These are phyloP conservation scores for Coremacera marginata DNA, from an alignment of 2,888 invertebrate species.

Conservation along the genomic window DNA sequence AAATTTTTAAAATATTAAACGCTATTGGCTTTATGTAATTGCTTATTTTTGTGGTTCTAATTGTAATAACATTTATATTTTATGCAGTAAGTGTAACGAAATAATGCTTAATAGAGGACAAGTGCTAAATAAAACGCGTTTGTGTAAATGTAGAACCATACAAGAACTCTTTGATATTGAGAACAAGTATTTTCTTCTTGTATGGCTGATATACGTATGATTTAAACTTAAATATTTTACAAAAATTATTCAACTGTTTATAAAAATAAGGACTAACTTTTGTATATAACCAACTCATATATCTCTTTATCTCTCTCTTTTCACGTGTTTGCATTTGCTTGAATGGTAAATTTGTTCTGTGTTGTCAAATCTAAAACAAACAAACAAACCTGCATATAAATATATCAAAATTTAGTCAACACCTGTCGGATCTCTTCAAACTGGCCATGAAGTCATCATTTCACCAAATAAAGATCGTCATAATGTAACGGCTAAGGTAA, in stretches of 20 bases:
- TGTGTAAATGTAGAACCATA: background rate
- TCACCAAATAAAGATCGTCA: slow-evolving; percentile 91
- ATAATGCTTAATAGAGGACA: background rate
- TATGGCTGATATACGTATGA: background rate
- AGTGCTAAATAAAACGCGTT: background rate
- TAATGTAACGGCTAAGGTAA: slow-evolving; percentile 84
- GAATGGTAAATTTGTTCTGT: slow-evolving; percentile 29
- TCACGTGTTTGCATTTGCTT: slow-evolving; percentile 31
- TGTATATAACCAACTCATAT: background rate
- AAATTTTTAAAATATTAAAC: background rate
- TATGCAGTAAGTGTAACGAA: background rate
- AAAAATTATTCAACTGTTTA: background rate
- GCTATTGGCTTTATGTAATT: background rate
- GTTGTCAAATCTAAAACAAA: slow-evolving; percentile 34
- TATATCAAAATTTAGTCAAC: slow-evolving; percentile 78
- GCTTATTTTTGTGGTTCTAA: background rate
- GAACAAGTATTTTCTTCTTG: background rate
- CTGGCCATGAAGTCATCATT: slow-evolving; percentile 90
- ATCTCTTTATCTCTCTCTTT: slow-evolving; percentile 31
- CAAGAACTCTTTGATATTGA: background rate
- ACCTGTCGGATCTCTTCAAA: slow-evolving; percentile 91
- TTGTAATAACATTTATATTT: background rate
- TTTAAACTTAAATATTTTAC: background rate
- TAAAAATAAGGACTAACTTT: background rate
- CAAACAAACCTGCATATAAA: slow-evolving; percentile 33